Evolutionary conservation across 1,140 invertebrate species (phyloP), one percentile per base, ranked within the genome.

Genomic region (Solenopsis invicta): DNA sequence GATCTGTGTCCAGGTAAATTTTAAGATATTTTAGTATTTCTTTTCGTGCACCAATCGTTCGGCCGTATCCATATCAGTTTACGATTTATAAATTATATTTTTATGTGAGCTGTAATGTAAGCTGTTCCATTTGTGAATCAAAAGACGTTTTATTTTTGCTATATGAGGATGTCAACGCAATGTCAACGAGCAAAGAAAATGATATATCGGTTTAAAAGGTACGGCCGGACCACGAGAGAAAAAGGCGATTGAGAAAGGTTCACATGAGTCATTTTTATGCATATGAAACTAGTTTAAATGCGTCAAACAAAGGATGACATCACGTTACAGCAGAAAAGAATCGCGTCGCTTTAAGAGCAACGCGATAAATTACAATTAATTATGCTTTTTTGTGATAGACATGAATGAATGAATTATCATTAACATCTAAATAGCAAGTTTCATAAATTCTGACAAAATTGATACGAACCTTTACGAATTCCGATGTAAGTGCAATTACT

Each of bases 301-400:
- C 18, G 18, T 66, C 41, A 37, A 48, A 78, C 18, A 66, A 62
- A 78, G n/a, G 41, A 64, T 34, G 75, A 41, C 16, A 45, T 78
- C 41, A 64, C 10, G 18, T 62, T 61, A 45, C 21, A 50, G 10
- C 59, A 64, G 41, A 62, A 8, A 29, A 64, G 56, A 21, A 48
- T 48, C 29, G 37, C 37, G 6, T 48, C n/a, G 12, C n/a, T 77
- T n/a, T 16, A 9, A 34, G 24, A 37, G 29, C 24, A 16, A 50
- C 16, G 5, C 5, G 24, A 34, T n/a, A 75, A 37, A 75, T 56
- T 37, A 6, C 21, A 75, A 75, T 75, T 34, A 54, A 54, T n/a
- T 37, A 21, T 9, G 6, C 1, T 54, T 72, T 72, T 54, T 56
- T 16, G 13, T n/a, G 18, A 41, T 71, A 48, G 21, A 48, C 24